Evolutionary conservation across 2,888 invertebrate species (phyloP).

Genomic region (Eupithecia insigniata): DNA sequence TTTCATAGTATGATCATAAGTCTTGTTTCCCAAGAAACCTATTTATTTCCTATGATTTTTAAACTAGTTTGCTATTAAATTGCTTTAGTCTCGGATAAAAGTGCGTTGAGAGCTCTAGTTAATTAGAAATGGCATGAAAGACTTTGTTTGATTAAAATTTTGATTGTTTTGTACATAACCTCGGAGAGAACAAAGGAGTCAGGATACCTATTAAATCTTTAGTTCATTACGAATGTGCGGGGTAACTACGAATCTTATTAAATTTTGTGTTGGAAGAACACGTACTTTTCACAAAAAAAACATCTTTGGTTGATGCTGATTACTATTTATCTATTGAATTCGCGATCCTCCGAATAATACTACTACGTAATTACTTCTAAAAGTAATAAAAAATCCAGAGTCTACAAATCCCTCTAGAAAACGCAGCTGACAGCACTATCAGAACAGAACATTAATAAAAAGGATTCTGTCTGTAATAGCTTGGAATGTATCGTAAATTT

Average conservation of each 20-base stretch:
- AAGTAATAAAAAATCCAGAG: not conserved
- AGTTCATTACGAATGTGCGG: too few relatives aligned
- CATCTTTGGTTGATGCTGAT: not conserved
- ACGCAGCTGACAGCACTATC: slow-evolving; percentile 21
- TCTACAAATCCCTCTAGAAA: slow-evolving; percentile 9
- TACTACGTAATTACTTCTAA: slow-evolving; percentile 14
- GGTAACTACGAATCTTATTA: too few relatives aligned
- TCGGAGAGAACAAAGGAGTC: not conserved
- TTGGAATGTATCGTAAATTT: slow-evolving; percentile 20
- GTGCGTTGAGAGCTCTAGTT: slow-evolving; percentile 8
- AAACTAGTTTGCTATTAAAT: slow-evolving; percentile 6
- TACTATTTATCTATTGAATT: not conserved
- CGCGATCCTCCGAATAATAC: not conserved
- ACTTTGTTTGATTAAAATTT: slow-evolving; percentile 2
- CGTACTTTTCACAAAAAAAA: too few relatives aligned
- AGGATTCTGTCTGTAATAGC: slow-evolving; percentile 34
- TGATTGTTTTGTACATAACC: not conserved
- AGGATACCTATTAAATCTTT: not conserved
- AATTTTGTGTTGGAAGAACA: too few relatives aligned
- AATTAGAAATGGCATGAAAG: slow-evolving; percentile 17
- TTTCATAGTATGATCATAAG: too few relatives aligned
- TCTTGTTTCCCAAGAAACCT: not conserved
- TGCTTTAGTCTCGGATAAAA: slow-evolving; percentile 10
- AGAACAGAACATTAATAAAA: slow-evolving; percentile 27
- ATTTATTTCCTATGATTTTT: not conserved